phyloP scores from a whole-genome alignment of 2,113 vertebrate species.

The Acinonyx jubatus region DNA sequence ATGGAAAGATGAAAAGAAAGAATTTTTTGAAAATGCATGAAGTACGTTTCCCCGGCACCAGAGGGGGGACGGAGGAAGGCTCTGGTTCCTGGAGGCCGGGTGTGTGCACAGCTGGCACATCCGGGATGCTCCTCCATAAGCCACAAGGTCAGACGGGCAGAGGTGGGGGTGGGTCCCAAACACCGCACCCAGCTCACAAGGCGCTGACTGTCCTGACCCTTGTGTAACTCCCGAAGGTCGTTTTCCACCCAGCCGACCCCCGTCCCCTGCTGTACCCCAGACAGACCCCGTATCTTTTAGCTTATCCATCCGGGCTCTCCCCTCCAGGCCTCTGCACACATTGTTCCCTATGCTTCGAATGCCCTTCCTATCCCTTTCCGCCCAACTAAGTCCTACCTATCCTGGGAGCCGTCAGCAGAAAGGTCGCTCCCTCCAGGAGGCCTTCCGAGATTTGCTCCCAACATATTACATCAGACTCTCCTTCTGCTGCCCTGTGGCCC shows the following conservation, averaged over 20 bases:
- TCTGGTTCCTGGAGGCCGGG: accelerated
- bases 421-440: not conserved
- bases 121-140: not conserved
- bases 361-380: not conserved
- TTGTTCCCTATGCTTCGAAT: not conserved
- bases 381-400: not conserved
- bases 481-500: not conserved
- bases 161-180: accelerated
- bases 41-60: not conserved
- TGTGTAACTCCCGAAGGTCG: accelerated
- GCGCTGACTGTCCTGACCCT: accelerated
- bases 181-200: too few species aligned
- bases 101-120: not conserved
- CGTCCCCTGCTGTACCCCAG: not conserved
- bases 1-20: accelerated
- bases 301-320: not conserved
- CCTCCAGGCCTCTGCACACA: not conserved
- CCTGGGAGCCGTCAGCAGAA: too few species aligned
- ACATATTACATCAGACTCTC: not conserved
- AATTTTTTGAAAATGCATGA: not conserved
- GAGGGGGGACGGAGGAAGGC: not conserved
- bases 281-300: not conserved
- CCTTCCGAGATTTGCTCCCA: not conserved
- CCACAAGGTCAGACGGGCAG: not conserved
- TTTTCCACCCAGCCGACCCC: too few species aligned